Base-by-base conservation (phyloP, 2,113 vertebrate species). In the Gorsachius goisagi region DNA sequence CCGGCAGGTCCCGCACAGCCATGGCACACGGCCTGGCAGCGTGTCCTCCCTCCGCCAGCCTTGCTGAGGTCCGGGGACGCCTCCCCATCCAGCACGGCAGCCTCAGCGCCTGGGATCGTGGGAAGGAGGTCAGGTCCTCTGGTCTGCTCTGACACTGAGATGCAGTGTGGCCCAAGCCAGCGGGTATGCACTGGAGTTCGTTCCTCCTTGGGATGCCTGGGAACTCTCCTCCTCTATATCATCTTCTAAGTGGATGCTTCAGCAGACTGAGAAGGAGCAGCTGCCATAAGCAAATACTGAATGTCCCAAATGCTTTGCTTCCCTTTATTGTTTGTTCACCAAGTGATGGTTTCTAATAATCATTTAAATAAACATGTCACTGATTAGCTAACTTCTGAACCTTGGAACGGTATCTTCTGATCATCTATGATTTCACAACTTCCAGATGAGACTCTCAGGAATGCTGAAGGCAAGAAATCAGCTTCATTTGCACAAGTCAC, bases 81-180 rank as follows among this genome's bases (percentile, higher is more conserved):
- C 19, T 22, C 39, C 14, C 8, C 1, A 0, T 28, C 62, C 1
- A 2, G 55, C 50, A 44, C 37, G 9, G 66, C 73, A 49, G 37
- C 44, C 55, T 47, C 9, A 0, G 45, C 28, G 11, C 22, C 62
- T 3, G 1, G 33, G 30, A 2, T 28, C 8, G 0, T 1, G 24
- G 82, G 62, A 47, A 41, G 39, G 14, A 12, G 37, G 47, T 18
- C 37, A 11, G 22, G n/a, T 6, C 49, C 55, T 49, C 37, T 4
- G 2, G 4, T 12, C 23, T 21, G 24, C 56, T 41, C 16, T 5
- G 45, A 79, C 37, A 26, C 73, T 15, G 81, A 47, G 47, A 30
- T 1, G 6, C 75, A 69, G 37, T 1, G 0, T 1, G 19, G 32
- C 67, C 62, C 28, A 20, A 28, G 41, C 10, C 79, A 72, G 41